Base-by-base conservation (phyloP, 2,888 invertebrate genomes). In the Limenitis arthemis region DNA sequence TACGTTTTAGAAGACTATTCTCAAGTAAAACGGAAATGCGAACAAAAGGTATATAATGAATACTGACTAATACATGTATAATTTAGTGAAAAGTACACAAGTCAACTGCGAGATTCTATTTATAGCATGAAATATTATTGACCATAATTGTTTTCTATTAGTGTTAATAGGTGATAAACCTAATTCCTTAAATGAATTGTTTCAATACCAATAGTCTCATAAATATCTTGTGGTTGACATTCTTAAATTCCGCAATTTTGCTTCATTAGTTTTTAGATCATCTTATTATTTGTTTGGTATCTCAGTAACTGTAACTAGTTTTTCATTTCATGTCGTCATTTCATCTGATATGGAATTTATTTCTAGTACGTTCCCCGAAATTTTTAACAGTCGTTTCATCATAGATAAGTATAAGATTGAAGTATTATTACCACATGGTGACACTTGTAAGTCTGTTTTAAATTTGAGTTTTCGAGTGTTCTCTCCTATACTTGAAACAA, bases 231-330 rank as follows among this genome's bases (percentile, higher is more conserved):
- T 38, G 38, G 42, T 48, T 28, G 43, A 43, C 51, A 43, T 44
- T 28, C 48, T 52, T 39, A 37, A 43, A 44, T 44, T 49, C 32
- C 36, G 11, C 36, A 47, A 20, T 41, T 53, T 44, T 58, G 61
- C 62, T 68, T 67, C 66, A 64, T 69, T 72, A 68, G 53, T 49
- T 58, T 52, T 60, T 61, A 66, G 68, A 66, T 69, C 68, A 60
- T 64, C 56, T 53, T 53, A 49, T 55, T 61, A 62, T 68, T 69
- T 69, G 68, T 66, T 61, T 60, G 55, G 55, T n/a, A n/a, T n/a
- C n/a, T n/a, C n/a, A n/a, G n/a, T 20, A 20, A 20, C 20, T 20
- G 4, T 20, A 20, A 20, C 20, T 20, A 20, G 20, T 20, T 1
- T 20, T 20, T 20, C 20, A 20, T 20, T 20, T 20, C 20, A 20